Base-by-base conservation (phyloP, 2,888 invertebrate species). In the Metallyticus violacea region DNA sequence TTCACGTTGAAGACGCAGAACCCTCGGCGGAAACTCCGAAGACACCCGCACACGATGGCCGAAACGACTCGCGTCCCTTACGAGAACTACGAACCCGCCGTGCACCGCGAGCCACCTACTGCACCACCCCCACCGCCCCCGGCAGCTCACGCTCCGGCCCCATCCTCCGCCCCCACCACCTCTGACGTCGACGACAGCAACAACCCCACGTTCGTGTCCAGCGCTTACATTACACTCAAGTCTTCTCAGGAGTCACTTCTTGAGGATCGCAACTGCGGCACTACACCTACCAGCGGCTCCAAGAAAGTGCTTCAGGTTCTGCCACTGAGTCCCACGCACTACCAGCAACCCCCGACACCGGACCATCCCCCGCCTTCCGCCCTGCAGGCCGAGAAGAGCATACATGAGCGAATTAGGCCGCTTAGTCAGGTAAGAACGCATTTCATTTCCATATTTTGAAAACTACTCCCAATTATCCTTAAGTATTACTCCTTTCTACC, bases 331-430 rank as follows among this genome's bases (percentile, higher is more conserved):
- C 98, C 98, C 26, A 97, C 97, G 82, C 97, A 97, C 91, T 98
- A 98, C 90, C 94, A 95, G 85, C 98, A 98, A 92, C 98, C 98
- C 15, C 97, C 98, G 9, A 98, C 98, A 15, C 98, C 98, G 0
- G 98, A 98, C 89, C 98, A 98, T 92, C 98, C 98, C 4, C 98
- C 98, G 1, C 98, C 98, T 0, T 96, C 97, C 9, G 97, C 98
- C 4, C 94, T 95, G 90, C 97, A 97, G 89, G 98, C 98, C 0
- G 97, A 97, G 92, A 95, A 95, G 91, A 96, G 96, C 90, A 98
- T 98, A 90, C 96, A 97, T 91, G 97, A 97, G 91, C 95, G 97
- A 92, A 98, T 98, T 90, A 94, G 97, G 90, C 97, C 97, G 26
- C 92, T 97, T 87, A 97, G 97, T 93, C 97, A 97, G 96, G 98